Evolutionary conservation across 92 coral and sea anemone species (phyloP).

Genomic region (Porites divaricata): DNA sequence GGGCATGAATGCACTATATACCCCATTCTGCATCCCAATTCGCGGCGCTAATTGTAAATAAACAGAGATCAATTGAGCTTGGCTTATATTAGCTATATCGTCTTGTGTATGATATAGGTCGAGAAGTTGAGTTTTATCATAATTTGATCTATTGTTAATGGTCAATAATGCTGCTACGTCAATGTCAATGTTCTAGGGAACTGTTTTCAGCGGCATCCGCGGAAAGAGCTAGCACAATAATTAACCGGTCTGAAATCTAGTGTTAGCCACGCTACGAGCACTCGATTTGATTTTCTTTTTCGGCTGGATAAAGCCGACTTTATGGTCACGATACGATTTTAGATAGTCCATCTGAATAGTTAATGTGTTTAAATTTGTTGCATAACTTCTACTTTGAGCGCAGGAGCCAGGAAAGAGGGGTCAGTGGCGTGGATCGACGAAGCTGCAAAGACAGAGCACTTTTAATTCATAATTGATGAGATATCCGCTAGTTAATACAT

Average conservation of each 20-base stretch:
- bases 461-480: too few relatives aligned
- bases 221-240: neutral
- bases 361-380: too few relatives aligned
- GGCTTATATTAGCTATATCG: neutral
- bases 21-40: neutral
- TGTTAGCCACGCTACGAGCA: too few relatives aligned
- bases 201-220: conserved; percentile 9
- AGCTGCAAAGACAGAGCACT: too few relatives aligned
- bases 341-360: too few relatives aligned
- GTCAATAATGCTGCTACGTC: neutral
- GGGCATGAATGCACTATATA: neutral
- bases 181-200: conserved; percentile 1
- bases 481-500: too few relatives aligned
- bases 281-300: too few relatives aligned
- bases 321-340: too few relatives aligned
- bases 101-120: neutral
- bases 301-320: too few relatives aligned
- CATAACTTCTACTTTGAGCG: too few relatives aligned
- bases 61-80: conserved; percentile 4
- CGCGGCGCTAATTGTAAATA: neutral
- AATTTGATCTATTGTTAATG: neutral
- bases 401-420: too few relatives aligned
- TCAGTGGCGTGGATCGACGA: too few relatives aligned
- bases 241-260: neutral
- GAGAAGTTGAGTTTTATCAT: neutral